phyloP scores from a whole-genome alignment of 2,797 vertebrate genomes.

The Botia almorhae region DNA sequence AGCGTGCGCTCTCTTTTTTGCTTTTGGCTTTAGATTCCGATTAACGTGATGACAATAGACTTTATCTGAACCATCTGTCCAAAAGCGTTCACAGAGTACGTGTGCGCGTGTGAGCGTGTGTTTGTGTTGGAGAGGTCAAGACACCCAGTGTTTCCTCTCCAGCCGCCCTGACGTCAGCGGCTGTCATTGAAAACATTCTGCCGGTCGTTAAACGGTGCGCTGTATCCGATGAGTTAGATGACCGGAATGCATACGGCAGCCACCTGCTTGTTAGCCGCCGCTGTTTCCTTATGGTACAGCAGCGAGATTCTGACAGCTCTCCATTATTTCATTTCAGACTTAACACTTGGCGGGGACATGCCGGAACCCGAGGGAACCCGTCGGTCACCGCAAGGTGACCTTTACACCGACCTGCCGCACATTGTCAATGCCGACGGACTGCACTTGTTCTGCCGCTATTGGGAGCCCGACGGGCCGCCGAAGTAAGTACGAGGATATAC shows the following conservation, averaged over 20 bases:
- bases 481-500: slow-evolving; percentile 80
- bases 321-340: slow-evolving; percentile 69
- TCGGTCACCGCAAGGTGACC: slow-evolving; percentile 85
- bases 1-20: too few species aligned
- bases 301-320: slow-evolving; percentile 68
- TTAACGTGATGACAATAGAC: too few species aligned
- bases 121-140: not conserved
- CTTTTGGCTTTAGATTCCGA: too few species aligned
- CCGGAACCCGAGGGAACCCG: slow-evolving; percentile 86
- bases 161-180: slow-evolving; percentile 41
- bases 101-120: slow-evolving; percentile 1
- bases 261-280: slow-evolving; percentile 71
- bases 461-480: slow-evolving; percentile 83
- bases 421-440: slow-evolving; percentile 91
- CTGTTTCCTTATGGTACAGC: slow-evolving; percentile 68
- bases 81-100: not conserved
- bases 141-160: not conserved
- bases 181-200: slow-evolving; percentile 25
- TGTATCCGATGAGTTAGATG: slow-evolving; percentile 28
- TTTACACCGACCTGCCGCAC: slow-evolving; percentile 84
- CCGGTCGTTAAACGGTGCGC: not conserved
- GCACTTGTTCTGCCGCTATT: slow-evolving; percentile 94
- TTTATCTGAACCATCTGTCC: not conserved
- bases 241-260: slow-evolving; percentile 64
- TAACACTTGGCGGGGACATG: slow-evolving; percentile 73